phyloP scores from a whole-genome alignment of 2,888 invertebrate genomes.

The Xestia sexstrigata region DNA sequence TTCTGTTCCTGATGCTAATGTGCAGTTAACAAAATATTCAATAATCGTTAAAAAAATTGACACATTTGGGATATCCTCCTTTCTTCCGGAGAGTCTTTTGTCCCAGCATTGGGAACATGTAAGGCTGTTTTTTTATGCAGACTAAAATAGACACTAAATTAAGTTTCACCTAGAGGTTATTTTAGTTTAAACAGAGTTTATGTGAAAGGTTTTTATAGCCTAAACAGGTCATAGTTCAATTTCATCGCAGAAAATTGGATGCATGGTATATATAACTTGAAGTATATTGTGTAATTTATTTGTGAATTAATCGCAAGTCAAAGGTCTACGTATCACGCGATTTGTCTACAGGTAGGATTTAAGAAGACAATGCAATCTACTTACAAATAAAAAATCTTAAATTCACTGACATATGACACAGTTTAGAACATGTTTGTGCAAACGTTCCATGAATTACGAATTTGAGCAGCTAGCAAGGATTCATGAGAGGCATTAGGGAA shows the following conservation, averaged over 20 bases:
- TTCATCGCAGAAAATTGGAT: constrained; percentile 4
- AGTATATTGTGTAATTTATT: constrained; percentile 19
- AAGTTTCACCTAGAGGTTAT: background rate
- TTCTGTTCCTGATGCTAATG: too few relatives aligned
- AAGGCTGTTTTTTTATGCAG: background rate
- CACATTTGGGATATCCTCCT: too few relatives aligned
- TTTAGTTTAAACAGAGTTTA: background rate
- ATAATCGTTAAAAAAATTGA: too few relatives aligned
- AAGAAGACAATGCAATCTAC: background rate
- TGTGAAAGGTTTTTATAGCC: background rate
- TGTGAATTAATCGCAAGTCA: constrained; percentile 22
- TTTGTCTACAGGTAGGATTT: background rate
- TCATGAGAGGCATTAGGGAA: background rate
- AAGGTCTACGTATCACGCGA: constrained; percentile 30
- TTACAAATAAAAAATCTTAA: background rate
- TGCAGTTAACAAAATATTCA: too few relatives aligned
- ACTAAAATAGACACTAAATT: background rate
- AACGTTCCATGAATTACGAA: background rate
- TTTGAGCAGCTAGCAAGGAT: background rate
- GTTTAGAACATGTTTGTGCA: background rate
- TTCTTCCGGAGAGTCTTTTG: background rate
- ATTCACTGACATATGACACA: background rate
- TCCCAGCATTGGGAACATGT: background rate
- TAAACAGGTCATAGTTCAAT: constrained; percentile 4
- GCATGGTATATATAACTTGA: background rate